Base-by-base conservation (phyloP, 1,140 invertebrate species). In the Penaeus japonicus region DNA sequence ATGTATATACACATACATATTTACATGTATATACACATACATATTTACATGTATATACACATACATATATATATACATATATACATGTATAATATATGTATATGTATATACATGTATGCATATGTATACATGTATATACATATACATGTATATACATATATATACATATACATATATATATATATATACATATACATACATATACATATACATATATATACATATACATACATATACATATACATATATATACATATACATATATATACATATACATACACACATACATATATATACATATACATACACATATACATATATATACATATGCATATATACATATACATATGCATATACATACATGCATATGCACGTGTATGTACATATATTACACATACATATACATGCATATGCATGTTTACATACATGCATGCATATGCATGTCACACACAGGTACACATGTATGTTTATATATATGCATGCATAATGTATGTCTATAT, bases 251-350 rank as follows among this genome's bases (percentile, higher is more conserved):
- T 54, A 55, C 27, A 57, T 55, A 81, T 30, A 81, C 27, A 53
- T 55, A 54, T 54, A 53, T 27, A 81, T 24, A 81, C 20, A 81
- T 55, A 54, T 27, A 54, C 4, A 54, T 55, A 54, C 24, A 1
- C 15, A 30, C 3, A 70, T 70, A 70, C 24, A 27, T 20, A 81
- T 27, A 53, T 27, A 57, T 53, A 81, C 27, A 53, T 54, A 55
- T 54, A 81, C 27, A 70, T 81, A 81, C 27, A 81, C n/a, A 81
- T 30, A 81, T 53, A 54, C 27, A 81, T 81, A 54, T 53, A 53
- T 53, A 53, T 53, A 70, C 24, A 70, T 70, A 70, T 70, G 24
- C 30, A 65, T 65, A 65, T 65, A 65, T 65, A 65, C 30, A 65
- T 65, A 65, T 65, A 65, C 54, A 39, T 4, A 47, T 80, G 54